Base-by-base conservation (phyloP, 2,888 invertebrate genomes). In the Nomada hirtipes region DNA sequence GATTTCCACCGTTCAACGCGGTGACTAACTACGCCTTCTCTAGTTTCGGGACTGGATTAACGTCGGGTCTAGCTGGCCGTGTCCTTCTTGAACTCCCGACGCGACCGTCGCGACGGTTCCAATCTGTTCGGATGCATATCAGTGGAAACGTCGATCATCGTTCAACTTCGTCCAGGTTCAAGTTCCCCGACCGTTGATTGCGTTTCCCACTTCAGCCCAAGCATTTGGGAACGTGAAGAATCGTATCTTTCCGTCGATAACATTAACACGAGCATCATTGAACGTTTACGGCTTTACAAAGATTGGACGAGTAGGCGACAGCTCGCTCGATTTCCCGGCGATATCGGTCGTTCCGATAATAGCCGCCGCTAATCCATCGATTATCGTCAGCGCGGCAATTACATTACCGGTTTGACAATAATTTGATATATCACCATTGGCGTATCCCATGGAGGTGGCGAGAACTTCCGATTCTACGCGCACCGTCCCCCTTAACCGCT, bases 401-500 rank as follows among this genome's bases (percentile, higher is more conserved):
- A 88, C 85, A 87, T 88, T 88, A 88, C 81, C 81, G 82, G 86
- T 84, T 87, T 86, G 88, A 88, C 88, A 86, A 88, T 88, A 88
- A 88, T 88, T 88, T 84, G 88, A 88, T 88, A 87, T 84, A 88
- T 88, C 88, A 84, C 84, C 82, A 73, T 79, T 82, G 85, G 80
- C 82, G 73, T 74, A 73, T 87, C 82, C 83, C 87, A 76, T 47
- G 75, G 82, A 76, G 71, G 65, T 59, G 73, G 79, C 60, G 64
- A 36, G 65, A 44, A 65, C 83, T 79, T 64, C 83, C 76, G 79
- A 73, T 75, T 83, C 80, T 83, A 80, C 79, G 72, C 65, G 67
- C 60, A 64, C 69, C 87, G 73, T 65, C 59, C 87, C 86, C 81
- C 76, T 83, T 82, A 87, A 87, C 87, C 88, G 80, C 88, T 74